phyloP scores from a whole-genome alignment of 1,140 invertebrate species.

The Antheraea pernyi region DNA sequence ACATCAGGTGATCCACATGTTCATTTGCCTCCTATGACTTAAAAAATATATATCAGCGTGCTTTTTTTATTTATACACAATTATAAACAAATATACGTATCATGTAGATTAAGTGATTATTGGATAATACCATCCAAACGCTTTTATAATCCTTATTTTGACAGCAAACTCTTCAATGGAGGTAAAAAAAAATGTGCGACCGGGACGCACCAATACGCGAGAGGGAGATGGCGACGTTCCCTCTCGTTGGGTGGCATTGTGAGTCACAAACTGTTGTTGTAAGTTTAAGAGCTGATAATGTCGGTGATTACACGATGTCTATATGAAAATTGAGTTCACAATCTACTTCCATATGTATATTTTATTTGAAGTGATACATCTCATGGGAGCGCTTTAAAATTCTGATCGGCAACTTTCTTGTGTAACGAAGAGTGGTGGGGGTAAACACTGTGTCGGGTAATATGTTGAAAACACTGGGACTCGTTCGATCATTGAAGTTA shows the following conservation, averaged over 20 bases:
- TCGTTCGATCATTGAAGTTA: no score
- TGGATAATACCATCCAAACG: slow-evolving; percentile 61
- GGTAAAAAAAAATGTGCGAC: slow-evolving; percentile 58
- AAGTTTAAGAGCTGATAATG: slow-evolving; percentile 21
- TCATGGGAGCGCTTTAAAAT: no score
- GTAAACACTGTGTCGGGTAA: no score
- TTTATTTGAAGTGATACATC: no score
- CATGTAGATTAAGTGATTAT: slow-evolving; percentile 7
- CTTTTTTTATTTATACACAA: not conserved
- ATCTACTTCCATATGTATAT: no score
- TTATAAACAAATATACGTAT: not conserved
- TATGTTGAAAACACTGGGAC: no score
- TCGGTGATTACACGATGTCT: not conserved
- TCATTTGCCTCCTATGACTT: no score
- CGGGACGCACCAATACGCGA: slow-evolving; percentile 39
- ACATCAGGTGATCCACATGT: no score
- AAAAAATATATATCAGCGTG: no score
- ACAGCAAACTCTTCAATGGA: slow-evolving; percentile 75
- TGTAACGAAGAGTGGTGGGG: no score
- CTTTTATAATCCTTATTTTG: slow-evolving; percentile 79
- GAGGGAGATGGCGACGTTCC: slow-evolving; percentile 30
- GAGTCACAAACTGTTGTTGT: slow-evolving; percentile 33
- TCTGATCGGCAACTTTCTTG: no score
- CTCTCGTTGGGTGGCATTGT: slow-evolving; percentile 64
- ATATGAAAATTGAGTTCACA: not conserved